A percentile compares a stretch with the other conserved stretches of the same genome.
phyloP scores from a whole-genome alignment of 2,797 vertebrate genomes.

The Parotocinclus haroldoi region DNA sequence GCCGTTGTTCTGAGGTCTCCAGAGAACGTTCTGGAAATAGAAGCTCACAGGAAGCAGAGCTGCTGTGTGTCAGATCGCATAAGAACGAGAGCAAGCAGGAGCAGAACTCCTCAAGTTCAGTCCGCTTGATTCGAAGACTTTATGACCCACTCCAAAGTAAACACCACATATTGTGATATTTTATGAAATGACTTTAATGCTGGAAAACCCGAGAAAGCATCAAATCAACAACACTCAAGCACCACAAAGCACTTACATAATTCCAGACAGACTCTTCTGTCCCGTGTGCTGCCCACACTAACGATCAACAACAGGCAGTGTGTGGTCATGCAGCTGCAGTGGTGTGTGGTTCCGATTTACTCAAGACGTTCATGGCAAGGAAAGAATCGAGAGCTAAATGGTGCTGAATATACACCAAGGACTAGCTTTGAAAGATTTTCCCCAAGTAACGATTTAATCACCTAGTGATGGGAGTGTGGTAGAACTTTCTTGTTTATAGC shows the following conservation, averaged over 20 bases:
- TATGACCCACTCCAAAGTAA: conserved; percentile 38
- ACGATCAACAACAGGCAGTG: conserved; percentile 5
- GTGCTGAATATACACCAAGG: neutral
- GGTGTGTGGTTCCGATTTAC: conserved; percentile 27
- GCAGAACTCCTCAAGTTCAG: conserved; percentile 66
- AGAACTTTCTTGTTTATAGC: no score
- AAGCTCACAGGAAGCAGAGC: conserved; percentile 51
- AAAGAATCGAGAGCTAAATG: conserved; percentile 18
- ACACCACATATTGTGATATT: neutral
- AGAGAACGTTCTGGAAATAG: conserved; percentile 60
- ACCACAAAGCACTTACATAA: conserved; percentile 7
- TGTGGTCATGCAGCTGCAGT: conserved; percentile 31
- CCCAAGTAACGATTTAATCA: no score
- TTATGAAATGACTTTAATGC: neutral
- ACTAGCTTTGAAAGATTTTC: no score
- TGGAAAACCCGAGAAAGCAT: neutral
- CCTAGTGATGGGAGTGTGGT: no score
- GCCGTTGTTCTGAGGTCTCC: conserved; percentile 32
- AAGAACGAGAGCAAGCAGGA: conserved; percentile 67
- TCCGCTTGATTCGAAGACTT: conserved; percentile 46
- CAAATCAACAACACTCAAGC: conserved; percentile 5
- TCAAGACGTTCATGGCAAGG: conserved; percentile 29
- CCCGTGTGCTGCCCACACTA: conserved; percentile 13
- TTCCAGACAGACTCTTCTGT: conserved; percentile 14
- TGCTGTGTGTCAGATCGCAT: conserved; percentile 63